Evolutionary conservation across 2,797 vertebrate genomes (phyloP).

Genomic region (Alectoris magna): DNA sequence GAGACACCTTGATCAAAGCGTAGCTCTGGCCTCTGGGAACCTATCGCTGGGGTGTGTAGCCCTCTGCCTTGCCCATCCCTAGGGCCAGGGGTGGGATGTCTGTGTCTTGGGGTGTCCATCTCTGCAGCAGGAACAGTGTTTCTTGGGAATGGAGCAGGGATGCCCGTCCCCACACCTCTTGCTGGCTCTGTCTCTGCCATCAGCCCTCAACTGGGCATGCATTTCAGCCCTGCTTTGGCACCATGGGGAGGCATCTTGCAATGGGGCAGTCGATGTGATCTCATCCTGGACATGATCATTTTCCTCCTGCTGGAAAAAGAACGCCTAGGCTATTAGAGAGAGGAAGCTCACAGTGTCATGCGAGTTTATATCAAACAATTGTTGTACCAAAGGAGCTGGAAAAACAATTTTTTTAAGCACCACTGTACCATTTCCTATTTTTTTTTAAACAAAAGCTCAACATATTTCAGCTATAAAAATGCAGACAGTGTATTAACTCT

Average conservation of each 20-base stretch:
- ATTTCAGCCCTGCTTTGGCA: constrained; percentile 19
- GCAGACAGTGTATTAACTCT: constrained; percentile 42
- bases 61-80: not conserved
- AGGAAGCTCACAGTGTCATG: constrained; percentile 70
- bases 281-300: constrained; percentile 32
- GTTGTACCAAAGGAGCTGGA: constrained; percentile 61
- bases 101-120: not conserved
- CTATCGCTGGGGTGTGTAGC: not conserved
- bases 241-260: not conserved
- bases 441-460: constrained; percentile 23
- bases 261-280: constrained; percentile 25
- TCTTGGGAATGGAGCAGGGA: not conserved
- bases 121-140: fast-evolving
- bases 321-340: constrained; percentile 57
- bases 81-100: not conserved
- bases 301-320: constrained; percentile 68
- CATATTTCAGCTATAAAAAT: constrained; percentile 33
- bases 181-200: not conserved
- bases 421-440: constrained; percentile 56
- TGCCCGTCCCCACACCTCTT: not conserved
- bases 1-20: constrained; percentile 10
- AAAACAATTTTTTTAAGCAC: constrained; percentile 64
- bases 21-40: not conserved
- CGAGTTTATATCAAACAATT: constrained; percentile 68
- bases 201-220: not conserved